Evolutionary conservation across 2,888 invertebrate genomes (phyloP).

Genomic region (Macrosoma leucophasiata): DNA sequence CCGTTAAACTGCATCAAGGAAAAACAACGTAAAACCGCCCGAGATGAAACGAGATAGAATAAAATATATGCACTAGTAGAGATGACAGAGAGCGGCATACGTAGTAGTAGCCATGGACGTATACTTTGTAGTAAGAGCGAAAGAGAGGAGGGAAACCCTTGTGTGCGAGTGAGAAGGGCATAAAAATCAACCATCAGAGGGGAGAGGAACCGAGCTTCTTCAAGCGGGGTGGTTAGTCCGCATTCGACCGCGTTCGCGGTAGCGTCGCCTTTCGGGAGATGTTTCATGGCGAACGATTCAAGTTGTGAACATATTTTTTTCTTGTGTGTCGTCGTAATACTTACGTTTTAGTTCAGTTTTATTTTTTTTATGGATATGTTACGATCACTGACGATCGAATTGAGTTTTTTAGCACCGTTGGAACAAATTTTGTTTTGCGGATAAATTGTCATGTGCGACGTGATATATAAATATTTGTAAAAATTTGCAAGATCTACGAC

Average conservation of each 20-base stretch:
- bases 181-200: constrained; percentile 72
- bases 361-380: constrained; percentile 34
- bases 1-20: constrained; percentile 75
- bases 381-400: constrained; percentile 3
- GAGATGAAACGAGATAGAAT: constrained; percentile 76
- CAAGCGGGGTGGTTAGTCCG: constrained; percentile 75
- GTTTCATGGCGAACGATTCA: constrained; percentile 49
- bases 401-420: constrained; percentile 5
- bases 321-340: constrained; percentile 49
- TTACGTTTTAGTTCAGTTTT: constrained; percentile 45
- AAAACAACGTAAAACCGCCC: constrained; percentile 72
- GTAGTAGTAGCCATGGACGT: constrained; percentile 67
- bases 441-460: constrained; percentile 13
- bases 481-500: constrained; percentile 14
- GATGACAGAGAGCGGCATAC: constrained; percentile 68
- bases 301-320: constrained; percentile 60
- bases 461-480: constrained; percentile 18
- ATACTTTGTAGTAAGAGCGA: constrained; percentile 55
- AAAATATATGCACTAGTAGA: constrained; percentile 74
- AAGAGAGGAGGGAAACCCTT: constrained; percentile 59
- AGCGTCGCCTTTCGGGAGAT: constrained; percentile 44
- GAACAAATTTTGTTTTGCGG: constrained; percentile 6
- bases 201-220: constrained; percentile 71
- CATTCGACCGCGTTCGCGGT: constrained; percentile 66
- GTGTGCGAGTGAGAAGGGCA: constrained; percentile 54